Conservation (phyloP, 1,140 invertebrate genomes). For the Diabrotica undecimpunctata region DNA sequence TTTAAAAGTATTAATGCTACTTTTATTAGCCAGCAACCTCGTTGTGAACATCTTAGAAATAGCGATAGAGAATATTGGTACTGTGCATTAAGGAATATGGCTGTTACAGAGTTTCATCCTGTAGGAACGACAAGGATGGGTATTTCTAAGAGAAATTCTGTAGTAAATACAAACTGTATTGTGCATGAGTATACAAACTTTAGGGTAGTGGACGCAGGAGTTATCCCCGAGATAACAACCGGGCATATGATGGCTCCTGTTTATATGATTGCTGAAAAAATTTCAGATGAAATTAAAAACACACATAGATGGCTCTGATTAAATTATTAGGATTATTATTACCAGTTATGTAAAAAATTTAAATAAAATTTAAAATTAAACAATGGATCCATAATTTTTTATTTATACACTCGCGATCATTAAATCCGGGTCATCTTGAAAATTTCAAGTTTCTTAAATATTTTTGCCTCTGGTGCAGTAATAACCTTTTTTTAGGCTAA, state of each 20-base stretch:
- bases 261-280: constrained; percentile 50
- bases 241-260: constrained; percentile 50
- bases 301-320: constrained; percentile 43
- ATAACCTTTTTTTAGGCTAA: no score
- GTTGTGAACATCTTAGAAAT: constrained; percentile 14
- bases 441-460: no score
- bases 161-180: constrained; percentile 48
- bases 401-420: no score
- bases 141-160: constrained; percentile 45
- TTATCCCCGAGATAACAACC: constrained; percentile 42
- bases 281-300: constrained; percentile 37
- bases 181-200: constrained; percentile 47
- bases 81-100: constrained; percentile 49
- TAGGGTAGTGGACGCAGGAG: constrained; percentile 49
- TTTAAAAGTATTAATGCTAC: constrained; percentile 40
- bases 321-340: background rate
- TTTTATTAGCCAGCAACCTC: constrained; percentile 49
- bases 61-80: constrained; percentile 54
- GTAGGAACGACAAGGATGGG: constrained; percentile 60
- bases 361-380: no score
- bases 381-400: no score
- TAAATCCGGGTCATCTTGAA: no score
- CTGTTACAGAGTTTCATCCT: constrained; percentile 51
- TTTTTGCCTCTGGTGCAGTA: no score
- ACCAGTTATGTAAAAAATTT: no score